These are phyloP conservation scores for Tragelaphus scriptus DNA, from an alignment of 2,113 vertebrate genomes.

Conservation along the genomic window DNA sequence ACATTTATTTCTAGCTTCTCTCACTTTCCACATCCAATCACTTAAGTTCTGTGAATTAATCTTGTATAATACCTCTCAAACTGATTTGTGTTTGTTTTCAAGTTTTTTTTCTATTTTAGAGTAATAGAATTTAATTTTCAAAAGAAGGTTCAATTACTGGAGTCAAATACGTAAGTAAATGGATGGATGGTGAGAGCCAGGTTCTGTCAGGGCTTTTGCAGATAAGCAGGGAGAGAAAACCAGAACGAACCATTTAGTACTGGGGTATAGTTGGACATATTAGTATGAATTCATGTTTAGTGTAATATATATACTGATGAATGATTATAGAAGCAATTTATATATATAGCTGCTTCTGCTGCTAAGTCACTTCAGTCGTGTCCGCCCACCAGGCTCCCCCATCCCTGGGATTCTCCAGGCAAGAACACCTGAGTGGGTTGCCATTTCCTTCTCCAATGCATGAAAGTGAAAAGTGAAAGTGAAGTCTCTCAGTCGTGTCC, in stretches of 20 bases:
- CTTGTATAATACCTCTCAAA: background rate
- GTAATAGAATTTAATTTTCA: background rate
- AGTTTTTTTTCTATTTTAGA: background rate
- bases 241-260: background rate
- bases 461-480: too few relatives aligned
- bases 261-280: background rate
- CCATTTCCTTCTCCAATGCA: too few relatives aligned
- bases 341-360: background rate
- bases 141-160: background rate
- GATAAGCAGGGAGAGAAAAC: background rate
- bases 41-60: background rate
- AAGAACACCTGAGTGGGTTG: too few relatives aligned
- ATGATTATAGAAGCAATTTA: background rate
- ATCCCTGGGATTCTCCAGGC: too few relatives aligned
- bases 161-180: background rate
- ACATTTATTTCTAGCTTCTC: background rate
- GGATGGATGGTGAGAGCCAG: background rate
- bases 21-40: background rate
- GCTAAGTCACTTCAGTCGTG: too few relatives aligned
- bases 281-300: background rate
- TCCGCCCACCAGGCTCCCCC: too few relatives aligned
- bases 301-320: background rate
- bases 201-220: background rate
- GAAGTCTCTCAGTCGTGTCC: too few relatives aligned
- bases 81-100: background rate